Evolutionary conservation across 53 echinoderm and acorn worm genomes (phyloP).

Genomic region (Hippasteria phrygiana): DNA sequence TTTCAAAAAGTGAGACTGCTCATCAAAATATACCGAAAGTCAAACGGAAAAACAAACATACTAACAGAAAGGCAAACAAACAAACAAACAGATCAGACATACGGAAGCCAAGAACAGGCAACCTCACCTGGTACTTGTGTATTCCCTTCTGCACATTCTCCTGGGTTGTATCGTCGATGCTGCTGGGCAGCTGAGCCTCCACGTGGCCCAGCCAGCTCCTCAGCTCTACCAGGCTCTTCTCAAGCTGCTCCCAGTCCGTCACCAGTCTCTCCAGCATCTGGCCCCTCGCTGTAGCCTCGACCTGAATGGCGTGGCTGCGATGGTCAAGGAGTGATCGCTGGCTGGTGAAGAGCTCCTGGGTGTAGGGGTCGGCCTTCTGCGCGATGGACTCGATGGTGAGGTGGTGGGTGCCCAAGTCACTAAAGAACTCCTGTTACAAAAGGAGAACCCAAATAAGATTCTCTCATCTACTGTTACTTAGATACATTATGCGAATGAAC

Average conservation of each 20-base stretch:
- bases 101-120: neutral
- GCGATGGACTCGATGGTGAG: conserved; percentile 97
- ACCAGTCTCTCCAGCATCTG: conserved; percentile 89
- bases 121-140: conserved; percentile 91
- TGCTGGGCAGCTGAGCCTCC: conserved; percentile 92
- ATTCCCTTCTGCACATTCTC: conserved; percentile 94
- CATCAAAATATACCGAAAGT: too few relatives aligned
- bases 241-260: conserved; percentile 91
- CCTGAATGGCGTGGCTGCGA: conserved; percentile 83
- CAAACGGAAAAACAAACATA: too few relatives aligned
- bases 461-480: too few relatives aligned
- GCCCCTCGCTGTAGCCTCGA: conserved; percentile 80
- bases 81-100: neutral
- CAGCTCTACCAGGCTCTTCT: conserved; percentile 77
- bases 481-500: too few relatives aligned
- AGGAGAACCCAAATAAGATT: too few relatives aligned
- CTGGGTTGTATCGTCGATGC: conserved; percentile 87
- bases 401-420: conserved; percentile 95
- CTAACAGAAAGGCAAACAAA: too few relatives aligned
- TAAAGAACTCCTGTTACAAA: conserved; percentile 86
- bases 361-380: conserved; percentile 93
- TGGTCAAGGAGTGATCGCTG: conserved; percentile 83
- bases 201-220: conserved; percentile 87
- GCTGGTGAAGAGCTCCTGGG: conserved; percentile 88
- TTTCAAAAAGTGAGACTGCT: too few relatives aligned